Base-by-base conservation (phyloP, 2,113 vertebrate genomes). In the Silurus asotus region DNA sequence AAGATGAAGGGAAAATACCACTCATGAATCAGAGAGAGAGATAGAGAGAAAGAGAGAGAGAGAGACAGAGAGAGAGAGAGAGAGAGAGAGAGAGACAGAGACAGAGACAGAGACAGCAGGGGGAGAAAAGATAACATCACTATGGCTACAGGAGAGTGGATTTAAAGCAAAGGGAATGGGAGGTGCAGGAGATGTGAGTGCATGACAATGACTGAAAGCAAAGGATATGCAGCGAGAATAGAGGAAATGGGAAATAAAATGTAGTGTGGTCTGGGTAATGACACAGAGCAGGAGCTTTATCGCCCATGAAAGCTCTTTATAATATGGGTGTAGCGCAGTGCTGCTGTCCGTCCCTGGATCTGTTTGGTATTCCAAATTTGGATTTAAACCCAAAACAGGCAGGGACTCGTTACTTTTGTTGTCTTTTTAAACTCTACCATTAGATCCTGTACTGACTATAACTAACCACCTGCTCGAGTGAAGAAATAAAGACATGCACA, bases 71-170 rank as follows among this genome's bases (percentile, higher is more conserved):
- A 49, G 14, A 58, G 69, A 82, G 75, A 80, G 77, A 80, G 67
- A 88, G 91, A 83, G 67, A 81, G 58, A 81, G 75, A 58, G 67
- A 81, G 58, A 82, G 75, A 2, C 2, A 37, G 37, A 37, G 37
- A 37, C 2, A 37, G 37, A 37, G 37, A 37, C 1, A 37, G 37
- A 37, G 37, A 2, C 37, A 37, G 37, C 37, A 37, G 37, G 37
- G 37, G 37, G 37, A 81, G 76, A 87, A 92, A 84, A 91, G 91
- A 91, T 88, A 90, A 89, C 85, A 87, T 76, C 67, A 84, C 84
- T 81, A 19, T 55, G 53, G 53, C 85, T 75, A 65, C 76, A 84
- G 59, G 80, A 78, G 58, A 75, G 76, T 76, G 56, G 83, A 86
- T 83, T 80, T 88, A 25, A 81, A 82, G 89, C 13, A 55, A 86